Evolutionary conservation across 2,888 invertebrate genomes (phyloP), one percentile per base, ranked within the genome.

Genomic region (Agriopis aurantiaria): DNA sequence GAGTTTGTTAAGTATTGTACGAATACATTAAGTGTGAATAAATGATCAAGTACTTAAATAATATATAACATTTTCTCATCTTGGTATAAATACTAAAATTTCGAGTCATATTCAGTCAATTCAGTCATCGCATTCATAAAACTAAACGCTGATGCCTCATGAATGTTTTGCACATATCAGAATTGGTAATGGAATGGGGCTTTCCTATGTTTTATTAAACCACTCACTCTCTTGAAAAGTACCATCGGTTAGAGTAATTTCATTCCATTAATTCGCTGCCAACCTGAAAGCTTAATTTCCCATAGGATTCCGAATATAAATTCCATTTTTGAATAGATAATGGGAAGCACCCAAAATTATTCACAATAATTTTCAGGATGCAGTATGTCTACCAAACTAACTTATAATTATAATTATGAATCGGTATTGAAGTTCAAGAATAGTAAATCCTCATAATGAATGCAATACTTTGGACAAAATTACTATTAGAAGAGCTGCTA

Each of bases 161-260:
- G 78, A 80, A 75, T 74, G 75, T 78, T 14, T 49, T 33, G 77
- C 78, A 33, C 74, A 75, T 72, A 68, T 75, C 76, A 77, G 68
- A 75, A 77, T 79, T 73, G 65, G 73, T 79, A 79, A 79, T 80
- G 76, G 78, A 80, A 76, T 77, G 60, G 65, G 65, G 69, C 73
- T 77, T 75, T 77, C 76, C 75, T 75, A 75, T 76, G 78, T 79
- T 80, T 82, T 79, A 79, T 76, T 76, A 75, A 77, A 77, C 76
- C 79, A 76, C 75, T 75, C 70, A 69, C 77, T 74, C 75, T 72
- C 71, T 71, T 65, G 65, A 71, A 73, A 69, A 65, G 75, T 78
- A 78, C 75, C 69, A 77, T 68, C 55, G 75, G 77, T 75, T 75
- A 73, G 70, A 75, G 71, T 77, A 75, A 77, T 77, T 72, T 70